phyloP scores from a whole-genome alignment of 2,797 vertebrate species.

The Geranospiza caerulescens region DNA sequence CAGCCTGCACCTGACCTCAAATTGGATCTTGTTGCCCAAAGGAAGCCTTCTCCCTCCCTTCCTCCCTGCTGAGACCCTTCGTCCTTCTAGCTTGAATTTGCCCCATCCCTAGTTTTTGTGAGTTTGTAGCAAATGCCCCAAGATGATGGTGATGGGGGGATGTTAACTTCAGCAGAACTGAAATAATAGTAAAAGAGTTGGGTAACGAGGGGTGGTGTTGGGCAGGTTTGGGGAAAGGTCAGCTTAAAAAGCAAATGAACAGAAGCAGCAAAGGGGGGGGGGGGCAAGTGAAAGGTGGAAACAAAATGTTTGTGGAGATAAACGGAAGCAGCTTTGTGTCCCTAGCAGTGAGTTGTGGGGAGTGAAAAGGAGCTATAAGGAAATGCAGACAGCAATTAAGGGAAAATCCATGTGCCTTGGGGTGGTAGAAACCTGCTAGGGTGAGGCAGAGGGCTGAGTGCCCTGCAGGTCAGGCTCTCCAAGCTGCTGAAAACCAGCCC shows the following conservation, averaged over 20 bases:
- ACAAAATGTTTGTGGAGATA: background rate
- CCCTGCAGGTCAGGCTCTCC: background rate
- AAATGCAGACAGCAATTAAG: background rate
- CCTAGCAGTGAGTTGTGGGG: background rate
- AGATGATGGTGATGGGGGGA: background rate
- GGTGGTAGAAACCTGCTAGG: background rate
- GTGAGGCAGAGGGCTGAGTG: background rate
- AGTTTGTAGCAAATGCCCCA: rapidly evolving
- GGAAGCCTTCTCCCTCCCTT: background rate
- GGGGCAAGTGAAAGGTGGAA: background rate
- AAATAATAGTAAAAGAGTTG: background rate
- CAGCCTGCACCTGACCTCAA: background rate
- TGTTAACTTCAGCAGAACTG: background rate
- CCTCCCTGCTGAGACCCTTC: background rate
- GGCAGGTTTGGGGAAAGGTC: background rate
- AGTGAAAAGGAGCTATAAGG: background rate
- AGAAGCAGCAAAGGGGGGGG: rapidly evolving
- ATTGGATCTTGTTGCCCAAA: background rate
- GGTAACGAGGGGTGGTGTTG: background rate
- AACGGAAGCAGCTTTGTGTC: background rate
- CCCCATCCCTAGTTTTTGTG: background rate
- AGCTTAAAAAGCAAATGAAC: background rate
- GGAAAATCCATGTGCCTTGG: background rate
- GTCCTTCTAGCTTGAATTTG: background rate
- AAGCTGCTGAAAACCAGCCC: background rate